These are phyloP conservation scores for Drosophila nasuta DNA, from an alignment of 1,140 invertebrate species.

Conservation along the genomic window DNA sequence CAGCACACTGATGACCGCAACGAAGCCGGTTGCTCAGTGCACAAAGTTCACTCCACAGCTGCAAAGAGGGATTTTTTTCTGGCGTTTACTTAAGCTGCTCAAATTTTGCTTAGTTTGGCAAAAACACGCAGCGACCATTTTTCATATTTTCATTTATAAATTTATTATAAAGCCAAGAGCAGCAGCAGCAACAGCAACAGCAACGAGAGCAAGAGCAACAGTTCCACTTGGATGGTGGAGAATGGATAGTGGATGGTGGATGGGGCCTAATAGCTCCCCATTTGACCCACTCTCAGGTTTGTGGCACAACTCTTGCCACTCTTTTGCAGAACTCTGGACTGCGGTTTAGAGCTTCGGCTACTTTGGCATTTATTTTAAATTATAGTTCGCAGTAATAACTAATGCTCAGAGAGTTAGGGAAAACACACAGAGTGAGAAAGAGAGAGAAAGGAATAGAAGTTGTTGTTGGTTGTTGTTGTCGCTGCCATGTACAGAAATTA, in stretches of 20 bases:
- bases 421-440: neutral
- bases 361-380: conserved; percentile 83
- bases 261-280: conserved; percentile 63
- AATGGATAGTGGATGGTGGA: conserved; percentile 16
- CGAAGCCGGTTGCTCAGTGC: neutral
- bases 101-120: conserved; percentile 76
- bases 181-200: conserved; percentile 19
- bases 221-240: conserved; percentile 28
- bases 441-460: conserved; percentile 1
- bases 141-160: conserved; percentile 83
- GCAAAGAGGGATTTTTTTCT: conserved; percentile 18
- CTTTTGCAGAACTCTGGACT: conserved; percentile 33
- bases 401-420: conserved; percentile 57
- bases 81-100: conserved; percentile 50
- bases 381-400: conserved; percentile 80
- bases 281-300: conserved; percentile 1
- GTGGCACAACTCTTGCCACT: conserved; percentile 25
- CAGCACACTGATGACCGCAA: conserved; percentile 62
- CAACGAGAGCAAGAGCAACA: conserved; percentile 21
- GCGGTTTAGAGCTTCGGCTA: conserved; percentile 74
- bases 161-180: conserved; percentile 77
- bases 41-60: neutral
- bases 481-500: conserved; percentile 73
- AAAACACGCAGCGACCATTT: conserved; percentile 82
- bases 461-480: conserved; percentile 26